Percentiles rank a stretch among this genome's conserved stretches.
phyloP scores from a whole-genome alignment of 2,113 vertebrate species.

The Gadus chalcogrammus region DNA sequence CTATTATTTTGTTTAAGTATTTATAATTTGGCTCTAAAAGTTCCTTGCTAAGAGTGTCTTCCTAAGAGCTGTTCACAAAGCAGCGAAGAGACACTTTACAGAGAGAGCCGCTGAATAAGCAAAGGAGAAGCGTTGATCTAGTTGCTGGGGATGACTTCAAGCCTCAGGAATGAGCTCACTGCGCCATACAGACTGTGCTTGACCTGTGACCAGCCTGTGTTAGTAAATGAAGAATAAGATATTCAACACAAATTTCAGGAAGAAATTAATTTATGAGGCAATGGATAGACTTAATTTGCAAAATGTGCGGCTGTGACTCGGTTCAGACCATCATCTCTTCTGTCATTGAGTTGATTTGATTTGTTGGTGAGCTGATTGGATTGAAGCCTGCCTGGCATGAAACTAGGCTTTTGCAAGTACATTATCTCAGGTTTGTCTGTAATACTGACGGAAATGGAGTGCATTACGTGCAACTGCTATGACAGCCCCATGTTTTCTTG shows the following conservation, averaged over 20 bases:
- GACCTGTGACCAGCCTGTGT: constrained; percentile 12
- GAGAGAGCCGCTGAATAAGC: neutral
- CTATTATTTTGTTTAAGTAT: neutral
- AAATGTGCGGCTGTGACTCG: too few species aligned
- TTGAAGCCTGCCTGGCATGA: neutral
- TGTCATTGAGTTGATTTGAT: too few species aligned
- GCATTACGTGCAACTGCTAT: neutral
- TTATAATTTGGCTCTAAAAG: neutral
- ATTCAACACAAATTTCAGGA: constrained; percentile 9
- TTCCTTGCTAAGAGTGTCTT: neutral
- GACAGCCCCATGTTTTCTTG: neutral
- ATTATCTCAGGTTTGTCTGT: neutral
- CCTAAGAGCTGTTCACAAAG: constrained; percentile 16
- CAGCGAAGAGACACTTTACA: constrained; percentile 12
- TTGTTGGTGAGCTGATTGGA: too few species aligned
- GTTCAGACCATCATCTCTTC: too few species aligned
- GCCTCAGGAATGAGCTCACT: constrained; percentile 10
- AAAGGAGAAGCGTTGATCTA: constrained; percentile 2
- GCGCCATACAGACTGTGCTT: constrained; percentile 3
- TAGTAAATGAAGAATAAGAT: constrained; percentile 6
- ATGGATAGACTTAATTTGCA: constrained; percentile 1
- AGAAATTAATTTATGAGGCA: constrained; percentile 1
- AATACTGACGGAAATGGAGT: too few species aligned
- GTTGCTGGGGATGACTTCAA: constrained; percentile 6
- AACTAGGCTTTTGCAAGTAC: neutral